Evolutionary conservation across 2,113 vertebrate species (phyloP).

Genomic region (Paradoxurus hermaphroditus): DNA sequence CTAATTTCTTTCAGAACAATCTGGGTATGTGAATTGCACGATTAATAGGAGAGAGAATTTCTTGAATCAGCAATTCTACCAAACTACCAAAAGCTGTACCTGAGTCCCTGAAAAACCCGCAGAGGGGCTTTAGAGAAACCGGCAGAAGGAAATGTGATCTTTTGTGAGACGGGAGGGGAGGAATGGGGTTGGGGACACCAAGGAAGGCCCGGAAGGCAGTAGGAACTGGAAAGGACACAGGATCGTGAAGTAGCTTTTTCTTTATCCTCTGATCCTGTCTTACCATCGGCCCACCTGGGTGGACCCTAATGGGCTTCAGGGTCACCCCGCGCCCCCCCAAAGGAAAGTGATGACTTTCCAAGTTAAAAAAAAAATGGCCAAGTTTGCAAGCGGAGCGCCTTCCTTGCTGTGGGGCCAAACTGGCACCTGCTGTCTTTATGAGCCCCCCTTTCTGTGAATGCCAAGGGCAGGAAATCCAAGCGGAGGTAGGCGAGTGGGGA

Average conservation of each 20-base stretch:
- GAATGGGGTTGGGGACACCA: not conserved
- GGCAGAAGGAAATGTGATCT: not conserved
- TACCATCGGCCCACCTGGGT: not conserved
- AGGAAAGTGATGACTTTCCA: not conserved
- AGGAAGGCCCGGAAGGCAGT: not conserved
- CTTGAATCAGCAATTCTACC: not conserved
- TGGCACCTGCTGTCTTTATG: not conserved
- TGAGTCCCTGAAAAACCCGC: not conserved
- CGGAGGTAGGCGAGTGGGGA: not conserved
- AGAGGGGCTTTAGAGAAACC: not conserved
- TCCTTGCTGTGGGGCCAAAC: not conserved
- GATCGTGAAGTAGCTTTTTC: not conserved
- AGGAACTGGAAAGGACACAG: not conserved
- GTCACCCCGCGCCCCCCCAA: not conserved
- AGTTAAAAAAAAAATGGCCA: not conserved
- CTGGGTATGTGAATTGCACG: not conserved
- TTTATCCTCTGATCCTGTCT: not conserved
- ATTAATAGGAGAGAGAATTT: not conserved
- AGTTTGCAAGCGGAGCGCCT: not conserved
- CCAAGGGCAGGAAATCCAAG: constrained; percentile 5
- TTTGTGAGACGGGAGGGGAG: not conserved
- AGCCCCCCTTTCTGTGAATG: not conserved
- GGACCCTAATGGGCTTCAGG: not conserved
- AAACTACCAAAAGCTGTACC: not conserved
- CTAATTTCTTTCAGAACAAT: not conserved